Evolutionary conservation across 2,113 vertebrate genomes (phyloP).

Genomic region (Drymodes brunneopygia): DNA sequence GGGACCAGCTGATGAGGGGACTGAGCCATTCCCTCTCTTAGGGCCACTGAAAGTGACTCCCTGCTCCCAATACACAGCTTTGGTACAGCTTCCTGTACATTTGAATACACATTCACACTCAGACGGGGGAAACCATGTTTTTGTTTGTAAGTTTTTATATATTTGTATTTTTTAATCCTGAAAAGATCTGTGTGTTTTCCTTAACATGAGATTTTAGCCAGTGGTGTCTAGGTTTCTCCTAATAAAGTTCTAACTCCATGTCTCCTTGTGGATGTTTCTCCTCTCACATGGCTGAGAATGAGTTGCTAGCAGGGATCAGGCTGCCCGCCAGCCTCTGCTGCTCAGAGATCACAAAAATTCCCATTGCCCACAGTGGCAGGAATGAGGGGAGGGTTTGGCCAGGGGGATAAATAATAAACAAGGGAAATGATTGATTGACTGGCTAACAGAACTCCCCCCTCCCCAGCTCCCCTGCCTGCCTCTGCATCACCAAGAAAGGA

Average conservation of each 20-base stretch:
- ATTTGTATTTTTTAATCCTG: slow-evolving; percentile 37
- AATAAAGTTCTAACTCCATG: slow-evolving; percentile 59
- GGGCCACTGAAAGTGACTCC: not conserved
- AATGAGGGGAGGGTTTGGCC: not conserved
- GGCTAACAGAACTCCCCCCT: not conserved
- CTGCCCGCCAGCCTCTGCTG: slow-evolving; percentile 6
- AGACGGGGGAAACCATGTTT: not conserved
- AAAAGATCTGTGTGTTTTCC: slow-evolving; percentile 13
- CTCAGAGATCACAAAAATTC: not conserved
- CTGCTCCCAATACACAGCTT: not conserved
- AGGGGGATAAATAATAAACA: slow-evolving; percentile 35
- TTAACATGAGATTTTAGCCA: slow-evolving; percentile 16
- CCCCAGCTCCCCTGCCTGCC: not conserved
- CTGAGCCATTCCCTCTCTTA: slow-evolving; percentile 8
- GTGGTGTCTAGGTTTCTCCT: not conserved
- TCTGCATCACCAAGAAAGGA: not conserved
- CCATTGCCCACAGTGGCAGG: not conserved
- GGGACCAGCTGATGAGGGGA: not conserved
- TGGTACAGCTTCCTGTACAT: slow-evolving; percentile 8
- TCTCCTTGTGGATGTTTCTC: not conserved
- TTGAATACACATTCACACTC: not conserved
- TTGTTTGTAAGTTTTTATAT: slow-evolving; percentile 35
- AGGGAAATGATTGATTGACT: slow-evolving; percentile 31
- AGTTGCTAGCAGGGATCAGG: not conserved
- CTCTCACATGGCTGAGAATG: not conserved